phyloP scores from a whole-genome alignment of 2,113 vertebrate species.

The Micromys minutus region DNA sequence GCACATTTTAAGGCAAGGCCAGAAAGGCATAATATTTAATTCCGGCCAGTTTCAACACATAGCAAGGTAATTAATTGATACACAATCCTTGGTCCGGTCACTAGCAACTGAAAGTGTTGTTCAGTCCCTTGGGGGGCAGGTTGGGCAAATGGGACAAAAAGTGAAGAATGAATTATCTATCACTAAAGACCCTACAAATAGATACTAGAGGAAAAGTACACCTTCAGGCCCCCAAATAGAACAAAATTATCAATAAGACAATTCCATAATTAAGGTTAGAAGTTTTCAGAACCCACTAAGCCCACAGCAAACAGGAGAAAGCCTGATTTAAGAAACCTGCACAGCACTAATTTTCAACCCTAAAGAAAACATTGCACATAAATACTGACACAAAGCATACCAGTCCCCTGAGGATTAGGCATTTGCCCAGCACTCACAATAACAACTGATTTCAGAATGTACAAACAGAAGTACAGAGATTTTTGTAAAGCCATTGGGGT shows the following conservation, averaged over 20 bases:
- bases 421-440: background rate
- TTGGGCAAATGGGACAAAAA: background rate
- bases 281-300: background rate
- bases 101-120: background rate
- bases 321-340: background rate
- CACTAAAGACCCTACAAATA: background rate
- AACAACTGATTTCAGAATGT: conserved; percentile 15
- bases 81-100: background rate
- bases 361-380: background rate
- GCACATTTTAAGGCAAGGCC: background rate
- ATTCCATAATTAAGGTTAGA: background rate
- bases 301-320: background rate
- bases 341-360: background rate
- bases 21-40: background rate
- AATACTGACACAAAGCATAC: background rate
- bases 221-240: background rate
- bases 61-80: background rate
- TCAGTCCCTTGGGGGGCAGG: background rate
- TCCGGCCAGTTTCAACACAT: background rate
- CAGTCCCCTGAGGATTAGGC: background rate
- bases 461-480: background rate
- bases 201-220: background rate
- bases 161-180: background rate
- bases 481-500: background rate
- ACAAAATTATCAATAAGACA: background rate